Evolutionary conservation across 2,797 vertebrate genomes (phyloP).

Genomic region (Sphenodon punctatus): DNA sequence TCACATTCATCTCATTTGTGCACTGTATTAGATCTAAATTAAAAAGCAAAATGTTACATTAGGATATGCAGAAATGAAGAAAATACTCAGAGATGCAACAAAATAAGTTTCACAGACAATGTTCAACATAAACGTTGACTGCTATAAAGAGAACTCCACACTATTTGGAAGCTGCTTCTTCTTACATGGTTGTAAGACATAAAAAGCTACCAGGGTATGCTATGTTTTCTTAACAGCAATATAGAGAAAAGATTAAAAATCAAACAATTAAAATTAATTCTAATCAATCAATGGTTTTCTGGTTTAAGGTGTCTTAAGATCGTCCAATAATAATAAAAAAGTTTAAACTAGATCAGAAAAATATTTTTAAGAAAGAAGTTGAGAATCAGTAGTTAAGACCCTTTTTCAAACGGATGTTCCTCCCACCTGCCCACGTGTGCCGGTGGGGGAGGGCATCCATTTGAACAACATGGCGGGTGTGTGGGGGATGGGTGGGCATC

Average conservation of each 20-base stretch:
- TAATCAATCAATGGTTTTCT: too few species aligned
- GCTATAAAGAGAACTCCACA: background rate
- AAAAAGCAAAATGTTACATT: slow-evolving; percentile 38
- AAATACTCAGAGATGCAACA: background rate
- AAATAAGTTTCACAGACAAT: too few species aligned
- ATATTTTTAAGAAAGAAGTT: too few species aligned
- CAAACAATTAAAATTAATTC: background rate
- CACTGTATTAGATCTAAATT: slow-evolving; percentile 89
- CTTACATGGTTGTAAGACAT: background rate
- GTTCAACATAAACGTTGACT: background rate
- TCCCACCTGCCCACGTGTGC: too few species aligned
- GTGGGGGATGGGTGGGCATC: too few species aligned
- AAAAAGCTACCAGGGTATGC: background rate
- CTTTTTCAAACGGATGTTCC: too few species aligned
- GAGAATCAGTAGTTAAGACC: too few species aligned
- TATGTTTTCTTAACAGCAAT: background rate
- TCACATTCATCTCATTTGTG: slow-evolving; percentile 95
- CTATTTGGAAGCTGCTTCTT: background rate
- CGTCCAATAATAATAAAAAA: too few species aligned
- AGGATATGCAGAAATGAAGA: background rate
- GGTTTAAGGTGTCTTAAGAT: too few species aligned
- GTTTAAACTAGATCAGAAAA: too few species aligned
- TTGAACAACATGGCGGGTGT: too few species aligned
- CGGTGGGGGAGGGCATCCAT: too few species aligned
- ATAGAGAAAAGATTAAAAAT: background rate